These are phyloP conservation scores for Metellina segmentata DNA, from an alignment of 2,888 invertebrate genomes.

Conservation along the genomic window DNA sequence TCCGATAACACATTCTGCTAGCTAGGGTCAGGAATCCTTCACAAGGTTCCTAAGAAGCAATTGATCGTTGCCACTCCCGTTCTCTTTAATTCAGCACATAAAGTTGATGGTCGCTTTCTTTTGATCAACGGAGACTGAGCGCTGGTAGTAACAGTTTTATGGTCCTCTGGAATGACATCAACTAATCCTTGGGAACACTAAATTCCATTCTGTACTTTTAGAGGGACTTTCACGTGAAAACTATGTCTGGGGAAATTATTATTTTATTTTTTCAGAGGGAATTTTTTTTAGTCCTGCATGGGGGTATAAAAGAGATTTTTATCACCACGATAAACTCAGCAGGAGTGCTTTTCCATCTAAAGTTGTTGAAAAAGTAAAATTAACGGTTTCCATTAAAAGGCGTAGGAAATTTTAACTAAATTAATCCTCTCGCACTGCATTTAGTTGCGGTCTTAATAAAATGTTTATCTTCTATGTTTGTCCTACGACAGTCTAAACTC, in stretches of 20 bases:
- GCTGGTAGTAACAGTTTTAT: conserved; percentile 67
- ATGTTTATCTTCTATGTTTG: not conserved
- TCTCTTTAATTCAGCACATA: conserved; percentile 73
- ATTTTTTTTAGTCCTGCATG: not conserved
- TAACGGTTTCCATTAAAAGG: conserved; percentile 39
- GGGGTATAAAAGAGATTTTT: conserved; percentile 29
- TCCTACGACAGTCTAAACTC: not conserved
- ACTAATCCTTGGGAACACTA: conserved; percentile 48
- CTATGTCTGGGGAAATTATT: conserved; percentile 26
- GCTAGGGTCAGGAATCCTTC: conserved; percentile 22
- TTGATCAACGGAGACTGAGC: conserved; percentile 57
- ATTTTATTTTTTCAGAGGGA: conserved; percentile 4
- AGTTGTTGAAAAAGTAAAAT: not conserved
- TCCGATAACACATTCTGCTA: conserved; percentile 29
- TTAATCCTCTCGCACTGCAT: conserved; percentile 4
- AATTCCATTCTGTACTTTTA: conserved; percentile 55
- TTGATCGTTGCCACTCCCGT: conserved; percentile 65
- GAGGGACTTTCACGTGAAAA: conserved; percentile 16
- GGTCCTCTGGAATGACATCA: conserved; percentile 33
- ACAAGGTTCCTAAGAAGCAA: conserved; percentile 49
- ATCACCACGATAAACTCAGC: conserved; percentile 25
- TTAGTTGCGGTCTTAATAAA: not conserved
- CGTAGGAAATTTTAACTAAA: conserved; percentile 12
- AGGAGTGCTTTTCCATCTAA: conserved; percentile 7
- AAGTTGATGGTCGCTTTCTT: conserved; percentile 64